A percentile compares a stretch with the other conserved stretches of the same genome.
phyloP scores from a whole-genome alignment of 2,797 vertebrate species.

The Pteropus rufus region DNA sequence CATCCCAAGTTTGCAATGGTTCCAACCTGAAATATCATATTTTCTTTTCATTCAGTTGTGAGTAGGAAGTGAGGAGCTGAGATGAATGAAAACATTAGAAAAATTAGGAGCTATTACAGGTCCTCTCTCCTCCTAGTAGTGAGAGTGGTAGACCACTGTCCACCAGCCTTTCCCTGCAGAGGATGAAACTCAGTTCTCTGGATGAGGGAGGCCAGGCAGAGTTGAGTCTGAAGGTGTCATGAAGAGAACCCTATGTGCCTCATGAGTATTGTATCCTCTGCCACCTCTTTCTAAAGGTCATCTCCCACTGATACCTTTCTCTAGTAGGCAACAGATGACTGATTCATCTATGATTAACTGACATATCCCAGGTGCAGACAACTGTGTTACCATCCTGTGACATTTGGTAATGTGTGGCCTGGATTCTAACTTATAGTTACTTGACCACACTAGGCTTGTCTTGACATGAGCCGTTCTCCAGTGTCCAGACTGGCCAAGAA shows the following conservation, averaged over 20 bases:
- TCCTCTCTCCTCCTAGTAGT: neutral
- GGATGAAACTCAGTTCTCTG: too few species aligned
- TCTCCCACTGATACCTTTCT: neutral
- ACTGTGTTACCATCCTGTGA: too few species aligned
- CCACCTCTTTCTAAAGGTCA: neutral
- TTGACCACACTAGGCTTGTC: neutral
- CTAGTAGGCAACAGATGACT: neutral
- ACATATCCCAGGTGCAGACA: neutral
- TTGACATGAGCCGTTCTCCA: too few species aligned
- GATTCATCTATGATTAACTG: neutral
- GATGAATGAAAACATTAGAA: neutral
- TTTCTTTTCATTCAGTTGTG: neutral
- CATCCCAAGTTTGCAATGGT: neutral
- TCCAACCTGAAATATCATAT: neutral
- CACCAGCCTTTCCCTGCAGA: neutral
- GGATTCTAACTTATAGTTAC: neutral
- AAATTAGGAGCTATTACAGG: neutral
- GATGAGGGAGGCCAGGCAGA: neutral
- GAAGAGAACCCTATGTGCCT: neutral
- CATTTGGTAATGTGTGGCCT: neutral
- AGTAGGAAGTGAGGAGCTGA: neutral
- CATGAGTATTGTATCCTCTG: neutral
- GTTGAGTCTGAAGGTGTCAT: neutral
- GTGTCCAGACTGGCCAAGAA: neutral
- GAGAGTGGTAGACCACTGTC: neutral